A percentile compares a stretch with the other conserved stretches of the same genome.
phyloP scores from a whole-genome alignment of 2,113 vertebrate species.

The Dolichallabes microphthalmus region DNA sequence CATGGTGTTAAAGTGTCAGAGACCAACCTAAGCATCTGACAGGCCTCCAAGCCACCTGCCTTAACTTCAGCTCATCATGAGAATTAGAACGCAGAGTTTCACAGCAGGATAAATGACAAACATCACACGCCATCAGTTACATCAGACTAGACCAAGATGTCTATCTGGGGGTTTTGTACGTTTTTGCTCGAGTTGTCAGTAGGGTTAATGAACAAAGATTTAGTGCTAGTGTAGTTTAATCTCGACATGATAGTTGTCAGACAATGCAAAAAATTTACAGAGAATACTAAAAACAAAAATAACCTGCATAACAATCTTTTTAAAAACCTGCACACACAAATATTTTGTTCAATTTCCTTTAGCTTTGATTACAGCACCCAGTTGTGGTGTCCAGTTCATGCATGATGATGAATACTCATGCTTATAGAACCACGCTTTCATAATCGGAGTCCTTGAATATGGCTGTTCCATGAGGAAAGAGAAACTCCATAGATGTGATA shows the following conservation, averaged over 20 bases:
- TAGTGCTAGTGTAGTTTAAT: background rate
- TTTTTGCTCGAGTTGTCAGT: background rate
- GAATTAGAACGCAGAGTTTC: constrained; percentile 54
- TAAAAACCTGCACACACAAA: too few relatives aligned
- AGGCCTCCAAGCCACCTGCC: constrained; percentile 49
- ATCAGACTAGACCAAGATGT: background rate
- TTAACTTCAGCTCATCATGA: constrained; percentile 53
- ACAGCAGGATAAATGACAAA: constrained; percentile 24
- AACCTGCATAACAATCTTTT: too few relatives aligned
- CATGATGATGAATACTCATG: too few relatives aligned
- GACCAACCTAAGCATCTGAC: constrained; percentile 38
- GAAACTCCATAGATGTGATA: too few relatives aligned
- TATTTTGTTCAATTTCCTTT: too few relatives aligned
- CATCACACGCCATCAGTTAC: background rate
- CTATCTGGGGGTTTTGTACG: background rate
- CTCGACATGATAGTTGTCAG: background rate
- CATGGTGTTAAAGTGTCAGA: background rate
- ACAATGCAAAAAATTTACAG: background rate
- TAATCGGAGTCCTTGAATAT: too few relatives aligned
- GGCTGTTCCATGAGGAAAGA: too few relatives aligned
- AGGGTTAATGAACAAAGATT: background rate
- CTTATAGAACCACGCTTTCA: too few relatives aligned
- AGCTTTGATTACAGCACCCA: too few relatives aligned
- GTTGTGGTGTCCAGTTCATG: too few relatives aligned
- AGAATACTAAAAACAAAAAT: background rate